Evolutionary conservation across 1,140 invertebrate genomes (phyloP).

Genomic region (Patella vulgata): DNA sequence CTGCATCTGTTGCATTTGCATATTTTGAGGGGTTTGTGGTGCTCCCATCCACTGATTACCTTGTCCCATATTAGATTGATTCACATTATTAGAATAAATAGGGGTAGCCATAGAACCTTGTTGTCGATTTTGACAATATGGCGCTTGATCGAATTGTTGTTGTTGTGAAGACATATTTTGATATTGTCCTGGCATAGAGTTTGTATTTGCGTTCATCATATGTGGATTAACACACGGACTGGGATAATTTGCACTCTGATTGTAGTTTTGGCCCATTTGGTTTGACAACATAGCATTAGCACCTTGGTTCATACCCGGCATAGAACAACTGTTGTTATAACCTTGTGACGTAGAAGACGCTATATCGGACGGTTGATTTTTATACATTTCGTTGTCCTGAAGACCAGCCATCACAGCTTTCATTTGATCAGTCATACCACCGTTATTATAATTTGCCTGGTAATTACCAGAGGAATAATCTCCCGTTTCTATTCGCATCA

Average conservation of each 20-base stretch:
- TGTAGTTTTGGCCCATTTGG: not conserved
- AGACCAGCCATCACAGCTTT: conserved; percentile 15
- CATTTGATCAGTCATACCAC: conserved; percentile 13
- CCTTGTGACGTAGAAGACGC: not conserved
- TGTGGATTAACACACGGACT: too few relatives aligned
- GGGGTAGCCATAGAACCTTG: too few relatives aligned
- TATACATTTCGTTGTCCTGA: not conserved
- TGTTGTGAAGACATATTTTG: too few relatives aligned
- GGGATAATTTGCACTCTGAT: too few relatives aligned
- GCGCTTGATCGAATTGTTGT: too few relatives aligned
- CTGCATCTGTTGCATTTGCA: conserved; percentile 10
- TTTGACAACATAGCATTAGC: conserved; percentile 11
- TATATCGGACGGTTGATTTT: too few relatives aligned
- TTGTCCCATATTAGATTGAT: too few relatives aligned
- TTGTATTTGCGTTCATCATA: too few relatives aligned
- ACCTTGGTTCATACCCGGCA: conserved; percentile 16
- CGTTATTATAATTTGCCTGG: not conserved
- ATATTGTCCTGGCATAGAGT: too few relatives aligned
- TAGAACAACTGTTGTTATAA: conserved; percentile 19
- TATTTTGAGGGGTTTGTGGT: conserved; percentile 1
- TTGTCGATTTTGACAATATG: too few relatives aligned
- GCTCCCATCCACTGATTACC: not conserved
- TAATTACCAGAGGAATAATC: not conserved
- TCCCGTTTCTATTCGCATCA: conserved; percentile 44
- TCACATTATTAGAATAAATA: too few relatives aligned